These are phyloP conservation scores for Cenopis cana DNA, from an alignment of 2,888 invertebrate genomes.

Conservation along the genomic window DNA sequence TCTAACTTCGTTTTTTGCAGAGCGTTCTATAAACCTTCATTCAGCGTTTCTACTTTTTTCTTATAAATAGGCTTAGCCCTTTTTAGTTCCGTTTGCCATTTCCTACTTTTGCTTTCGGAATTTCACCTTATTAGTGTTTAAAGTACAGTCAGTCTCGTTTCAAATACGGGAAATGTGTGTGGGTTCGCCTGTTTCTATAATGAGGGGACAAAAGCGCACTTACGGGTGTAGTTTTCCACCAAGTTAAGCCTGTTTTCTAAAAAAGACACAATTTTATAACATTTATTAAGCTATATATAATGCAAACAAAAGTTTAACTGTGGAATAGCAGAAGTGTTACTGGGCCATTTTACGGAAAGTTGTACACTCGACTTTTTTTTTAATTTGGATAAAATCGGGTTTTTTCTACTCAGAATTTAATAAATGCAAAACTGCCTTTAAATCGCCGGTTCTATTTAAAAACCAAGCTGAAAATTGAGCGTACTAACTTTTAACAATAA, in stretches of 20 bases:
- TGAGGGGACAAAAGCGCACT: neutral
- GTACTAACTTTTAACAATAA: neutral
- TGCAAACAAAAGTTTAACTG: too few species aligned
- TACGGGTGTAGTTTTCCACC: too few species aligned
- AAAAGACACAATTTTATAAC: too few species aligned
- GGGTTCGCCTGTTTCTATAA: neutral
- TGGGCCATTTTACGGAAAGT: too few species aligned
- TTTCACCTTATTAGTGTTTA: constrained; percentile 6
- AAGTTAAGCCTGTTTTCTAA: too few species aligned
- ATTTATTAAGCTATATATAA: too few species aligned
- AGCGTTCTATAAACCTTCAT: constrained; percentile 3
- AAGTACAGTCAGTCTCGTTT: neutral
- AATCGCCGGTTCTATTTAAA: neutral
- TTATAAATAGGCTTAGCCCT: constrained; percentile 16
- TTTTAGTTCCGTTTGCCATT: constrained; percentile 9
- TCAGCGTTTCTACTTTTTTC: constrained; percentile 15
- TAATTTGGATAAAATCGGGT: too few species aligned
- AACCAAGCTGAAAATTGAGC: neutral
- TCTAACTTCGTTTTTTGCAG: constrained; percentile 13
- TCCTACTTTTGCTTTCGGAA: constrained; percentile 3
- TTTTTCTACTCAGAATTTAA: too few species aligned
- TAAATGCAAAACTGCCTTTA: too few species aligned
- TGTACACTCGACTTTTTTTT: too few species aligned
- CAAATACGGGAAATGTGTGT: neutral
- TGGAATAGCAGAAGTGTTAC: too few species aligned